These are phyloP conservation scores for Cephalopterus ornatus DNA, from an alignment of 2,113 vertebrate species.

Conservation along the genomic window DNA sequence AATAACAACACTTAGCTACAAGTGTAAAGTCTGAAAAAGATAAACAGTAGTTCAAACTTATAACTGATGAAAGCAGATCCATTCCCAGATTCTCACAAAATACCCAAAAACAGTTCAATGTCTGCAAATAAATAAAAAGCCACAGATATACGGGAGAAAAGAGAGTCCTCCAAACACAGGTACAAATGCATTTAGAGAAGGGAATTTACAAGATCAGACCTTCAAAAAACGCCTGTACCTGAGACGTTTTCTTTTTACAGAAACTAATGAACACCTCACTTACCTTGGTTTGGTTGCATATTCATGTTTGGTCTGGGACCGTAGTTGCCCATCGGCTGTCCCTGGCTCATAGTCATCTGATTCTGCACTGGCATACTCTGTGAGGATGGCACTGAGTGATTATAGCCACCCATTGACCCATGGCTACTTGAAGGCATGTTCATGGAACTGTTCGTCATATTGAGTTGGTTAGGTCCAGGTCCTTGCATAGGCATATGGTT, in stretches of 20 bases:
- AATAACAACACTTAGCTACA: neutral
- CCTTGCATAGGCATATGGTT: conserved; percentile 99
- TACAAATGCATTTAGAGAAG: neutral
- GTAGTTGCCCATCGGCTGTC: conserved; percentile 93
- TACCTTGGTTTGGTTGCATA: conserved; percentile 97
- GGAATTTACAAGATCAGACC: neutral
- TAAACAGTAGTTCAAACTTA: neutral
- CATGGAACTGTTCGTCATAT: conserved; percentile 90
- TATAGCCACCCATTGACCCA: conserved; percentile 94
- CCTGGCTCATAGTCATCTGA: conserved; percentile 97
- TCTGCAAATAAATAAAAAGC: neutral
- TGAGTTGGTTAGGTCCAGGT: conserved; percentile 93
- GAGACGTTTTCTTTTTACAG: neutral
- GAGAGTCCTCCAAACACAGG: neutral
- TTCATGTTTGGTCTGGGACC: conserved; percentile 96
- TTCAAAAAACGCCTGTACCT: neutral
- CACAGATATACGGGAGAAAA: neutral
- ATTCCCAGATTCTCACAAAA: neutral
- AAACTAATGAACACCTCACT: neutral
- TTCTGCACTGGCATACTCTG: conserved; percentile 92
- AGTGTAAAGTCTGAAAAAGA: neutral
- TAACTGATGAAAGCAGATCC: neutral
- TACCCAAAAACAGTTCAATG: neutral
- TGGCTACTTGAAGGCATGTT: conserved; percentile 94
- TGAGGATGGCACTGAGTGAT: conserved; percentile 89